Conservation (phyloP, 2,888 invertebrate genomes). For the Belgica antarctica region DNA sequence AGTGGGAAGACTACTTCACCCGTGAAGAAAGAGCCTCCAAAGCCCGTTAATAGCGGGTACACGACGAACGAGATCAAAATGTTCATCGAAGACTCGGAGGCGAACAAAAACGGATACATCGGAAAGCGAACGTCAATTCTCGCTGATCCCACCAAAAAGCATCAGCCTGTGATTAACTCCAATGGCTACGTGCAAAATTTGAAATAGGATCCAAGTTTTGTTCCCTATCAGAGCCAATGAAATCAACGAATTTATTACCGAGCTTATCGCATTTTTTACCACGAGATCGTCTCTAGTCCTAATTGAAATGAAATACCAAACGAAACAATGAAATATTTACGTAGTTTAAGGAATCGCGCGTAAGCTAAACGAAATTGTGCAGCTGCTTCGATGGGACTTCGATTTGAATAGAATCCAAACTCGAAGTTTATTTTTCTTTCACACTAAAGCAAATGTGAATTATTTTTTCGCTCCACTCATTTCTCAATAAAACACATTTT, state of each 20-base stretch:
- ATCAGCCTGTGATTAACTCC: not conserved
- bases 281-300: too few species aligned
- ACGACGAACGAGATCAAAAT: not conserved
- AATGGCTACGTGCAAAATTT: slow-evolving; percentile 34
- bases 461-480: too few species aligned
- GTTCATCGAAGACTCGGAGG: slow-evolving; percentile 8
- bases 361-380: too few species aligned
- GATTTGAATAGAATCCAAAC: too few species aligned
- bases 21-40: not conserved
- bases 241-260: slow-evolving; percentile 20
- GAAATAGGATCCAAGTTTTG: not conserved
- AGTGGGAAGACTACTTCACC: not conserved
- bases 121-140: not conserved
- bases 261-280: not conserved
- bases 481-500: too few species aligned
- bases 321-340: too few species aligned
- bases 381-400: too few species aligned
- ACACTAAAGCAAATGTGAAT: too few species aligned
- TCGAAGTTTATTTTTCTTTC: too few species aligned
- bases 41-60: not conserved
- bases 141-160: not conserved
- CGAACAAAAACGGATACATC: slow-evolving; percentile 39
- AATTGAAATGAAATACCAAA: not conserved
- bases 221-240: not conserved
- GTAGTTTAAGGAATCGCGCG: too few species aligned